Conservation (phyloP, 1,140 invertebrate species). For the Cylas formicarius region DNA sequence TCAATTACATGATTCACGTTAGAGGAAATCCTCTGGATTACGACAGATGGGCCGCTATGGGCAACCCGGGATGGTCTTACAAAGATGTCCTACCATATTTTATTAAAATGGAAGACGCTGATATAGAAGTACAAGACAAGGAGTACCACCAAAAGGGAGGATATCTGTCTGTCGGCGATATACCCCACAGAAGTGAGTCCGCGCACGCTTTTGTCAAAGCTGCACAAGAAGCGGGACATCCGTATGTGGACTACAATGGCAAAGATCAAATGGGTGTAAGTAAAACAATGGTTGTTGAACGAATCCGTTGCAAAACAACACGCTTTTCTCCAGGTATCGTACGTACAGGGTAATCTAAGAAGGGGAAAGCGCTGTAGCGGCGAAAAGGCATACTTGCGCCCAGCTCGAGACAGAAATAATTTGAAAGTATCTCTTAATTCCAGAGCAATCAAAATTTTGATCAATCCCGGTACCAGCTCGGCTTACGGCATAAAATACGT, state of each 20-base stretch:
- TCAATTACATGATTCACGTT: conserved; percentile 89
- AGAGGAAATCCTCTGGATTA: conserved; percentile 63
- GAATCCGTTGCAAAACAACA: conserved; percentile 3
- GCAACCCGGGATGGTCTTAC: conserved; percentile 77
- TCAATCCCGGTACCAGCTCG: conserved; percentile 57
- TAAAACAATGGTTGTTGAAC: not conserved
- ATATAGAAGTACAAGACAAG: conserved; percentile 34
- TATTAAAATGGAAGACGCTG: conserved; percentile 66
- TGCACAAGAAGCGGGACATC: conserved; percentile 64
- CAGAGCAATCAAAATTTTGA: conserved; percentile 72
- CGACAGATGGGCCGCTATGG: conserved; percentile 59
- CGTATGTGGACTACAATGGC: conserved; percentile 75
- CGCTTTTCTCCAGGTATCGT: conserved; percentile 57
- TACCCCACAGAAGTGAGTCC: conserved; percentile 53
- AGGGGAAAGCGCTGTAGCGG: conserved; percentile 82
- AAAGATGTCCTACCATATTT: conserved; percentile 74
- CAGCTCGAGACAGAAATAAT: conserved; percentile 73
- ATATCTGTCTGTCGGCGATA: conserved; percentile 36
- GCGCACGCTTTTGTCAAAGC: conserved; percentile 62
- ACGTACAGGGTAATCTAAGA: conserved; percentile 71
- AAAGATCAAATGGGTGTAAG: conserved; percentile 71
- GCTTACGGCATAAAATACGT: conserved; percentile 45
- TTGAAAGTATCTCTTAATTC: conserved; percentile 77
- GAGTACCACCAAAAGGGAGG: conserved; percentile 45
- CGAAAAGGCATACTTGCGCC: conserved; percentile 79